Evolutionary conservation across 1,140 invertebrate genomes (phyloP), one percentile per base, ranked within the genome.

Genomic region (Drosophila baimaii): DNA sequence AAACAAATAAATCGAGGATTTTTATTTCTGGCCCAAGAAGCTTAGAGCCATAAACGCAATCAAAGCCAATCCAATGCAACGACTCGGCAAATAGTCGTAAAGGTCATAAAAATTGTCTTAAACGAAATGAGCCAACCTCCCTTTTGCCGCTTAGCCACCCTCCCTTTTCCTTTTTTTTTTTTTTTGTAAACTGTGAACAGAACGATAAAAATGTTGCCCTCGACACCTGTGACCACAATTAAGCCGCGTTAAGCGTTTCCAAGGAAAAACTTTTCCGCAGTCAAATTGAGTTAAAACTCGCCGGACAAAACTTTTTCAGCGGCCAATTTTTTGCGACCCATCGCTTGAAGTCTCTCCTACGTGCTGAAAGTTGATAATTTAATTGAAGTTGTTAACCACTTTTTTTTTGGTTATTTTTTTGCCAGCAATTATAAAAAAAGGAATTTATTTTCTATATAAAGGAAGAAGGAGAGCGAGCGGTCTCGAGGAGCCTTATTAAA

Each of bases 221-320:
- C 82, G 51, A 78, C 88, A 90, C 88, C 88, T 90, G 88, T 75
- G 88, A 90, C 88, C 88, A 90, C 88, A 90, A 90, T 90, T 90
- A 90, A 90, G 88, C 74, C 82, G 82, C 79, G 80, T 88, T 84
- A 83, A 89, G 81, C 74, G 78, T 73, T 90, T 62, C 70, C 77
- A 70, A 39, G 44, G 27, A 33, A 89, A 85, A 88, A 84, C 61
- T 88, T 88, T 84, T 78, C 29, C 62, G 54, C 84, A 78, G 65
- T 65, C 68, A 84, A 88, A 86, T 86, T 88, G 84, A 88, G 82
- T 86, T 86, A 88, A 86, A 66, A 63, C 82, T 70, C 58, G 49
- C 4, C 35, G 19, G 43, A 58, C 51, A 76, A 76, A 66, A 76
- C 58, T 89, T 88, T 88, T 80, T 52, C 68, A 51, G 46, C 37